These are phyloP conservation scores for Thecophora atra DNA, from an alignment of 2,888 invertebrate species.

Conservation along the genomic window DNA sequence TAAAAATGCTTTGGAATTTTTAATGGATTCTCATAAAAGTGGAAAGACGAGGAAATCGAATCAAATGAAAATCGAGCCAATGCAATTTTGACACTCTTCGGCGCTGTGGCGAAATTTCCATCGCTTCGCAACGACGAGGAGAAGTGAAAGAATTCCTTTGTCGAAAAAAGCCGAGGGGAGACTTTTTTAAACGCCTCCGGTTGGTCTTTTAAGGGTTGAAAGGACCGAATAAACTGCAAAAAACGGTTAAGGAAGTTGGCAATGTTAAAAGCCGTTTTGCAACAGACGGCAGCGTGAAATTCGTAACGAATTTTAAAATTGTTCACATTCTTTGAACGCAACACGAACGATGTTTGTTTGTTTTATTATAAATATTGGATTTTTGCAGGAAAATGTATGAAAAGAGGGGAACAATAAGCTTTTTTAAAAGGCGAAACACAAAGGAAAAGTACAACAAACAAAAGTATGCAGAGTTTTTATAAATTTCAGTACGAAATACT, in stretches of 20 bases:
- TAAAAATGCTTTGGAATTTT: conserved; percentile 59
- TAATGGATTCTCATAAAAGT: conserved; percentile 33
- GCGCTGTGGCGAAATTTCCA: conserved; percentile 24
- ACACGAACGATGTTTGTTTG: conserved; percentile 56
- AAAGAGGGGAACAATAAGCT: no score
- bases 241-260: not conserved
- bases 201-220: conserved; percentile 22
- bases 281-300: conserved; percentile 62
- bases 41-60: conserved; percentile 20
- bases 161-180: not conserved
- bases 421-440: no score
- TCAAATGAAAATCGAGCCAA: conserved; percentile 19
- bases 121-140: not conserved
- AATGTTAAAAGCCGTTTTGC: conserved; percentile 46
- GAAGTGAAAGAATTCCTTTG: conserved; percentile 12
- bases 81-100: not conserved
- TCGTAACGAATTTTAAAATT: conserved; percentile 56
- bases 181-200: not conserved
- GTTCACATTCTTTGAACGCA: conserved; percentile 39
- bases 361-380: conserved; percentile 58
- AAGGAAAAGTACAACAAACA: not conserved
- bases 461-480: no score
- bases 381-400: conserved; percentile 54
- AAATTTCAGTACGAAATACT: no score
- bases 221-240: not conserved